These are phyloP conservation scores for Eucidaris tribuloides DNA, from an alignment of 35 echinoderm and acorn worm genomes.

Conservation along the genomic window DNA sequence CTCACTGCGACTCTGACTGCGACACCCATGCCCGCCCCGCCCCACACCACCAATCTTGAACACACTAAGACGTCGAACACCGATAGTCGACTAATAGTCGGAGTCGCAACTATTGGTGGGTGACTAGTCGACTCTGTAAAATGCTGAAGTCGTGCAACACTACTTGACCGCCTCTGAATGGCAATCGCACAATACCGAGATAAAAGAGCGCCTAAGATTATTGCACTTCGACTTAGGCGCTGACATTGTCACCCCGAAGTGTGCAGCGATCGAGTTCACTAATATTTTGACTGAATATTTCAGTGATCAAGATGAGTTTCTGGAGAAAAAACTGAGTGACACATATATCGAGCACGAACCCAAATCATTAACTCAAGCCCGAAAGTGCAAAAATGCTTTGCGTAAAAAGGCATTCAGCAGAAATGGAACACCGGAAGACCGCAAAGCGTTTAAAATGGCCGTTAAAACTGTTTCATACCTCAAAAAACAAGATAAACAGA, in stretches of 20 bases:
- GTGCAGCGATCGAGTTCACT: neutral
- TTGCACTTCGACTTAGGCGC: neutral
- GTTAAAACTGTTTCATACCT: neutral
- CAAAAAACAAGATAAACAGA: neutral
- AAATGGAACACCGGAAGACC: no score
- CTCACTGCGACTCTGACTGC: no score
- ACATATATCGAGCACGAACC: neutral
- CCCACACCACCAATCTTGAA: no score
- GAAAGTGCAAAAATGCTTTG: neutral
- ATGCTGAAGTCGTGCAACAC: no score
- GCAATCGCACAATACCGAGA: neutral
- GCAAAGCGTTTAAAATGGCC: neutral
- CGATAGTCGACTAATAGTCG: no score
- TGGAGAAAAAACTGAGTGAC: neutral
- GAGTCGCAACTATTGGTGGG: no score
- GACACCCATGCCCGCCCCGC: no score
- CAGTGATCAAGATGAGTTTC: neutral
- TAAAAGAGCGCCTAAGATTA: neutral
- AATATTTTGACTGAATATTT: conserved; percentile 3
- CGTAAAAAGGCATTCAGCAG: neutral
- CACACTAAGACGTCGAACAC: no score
- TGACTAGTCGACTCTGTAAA: no score
- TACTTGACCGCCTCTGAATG: neutral
- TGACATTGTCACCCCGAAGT: neutral
- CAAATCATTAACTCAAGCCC: neutral